phyloP scores from a whole-genome alignment of 1,140 invertebrate genomes.

The Drosophila takahashii region DNA sequence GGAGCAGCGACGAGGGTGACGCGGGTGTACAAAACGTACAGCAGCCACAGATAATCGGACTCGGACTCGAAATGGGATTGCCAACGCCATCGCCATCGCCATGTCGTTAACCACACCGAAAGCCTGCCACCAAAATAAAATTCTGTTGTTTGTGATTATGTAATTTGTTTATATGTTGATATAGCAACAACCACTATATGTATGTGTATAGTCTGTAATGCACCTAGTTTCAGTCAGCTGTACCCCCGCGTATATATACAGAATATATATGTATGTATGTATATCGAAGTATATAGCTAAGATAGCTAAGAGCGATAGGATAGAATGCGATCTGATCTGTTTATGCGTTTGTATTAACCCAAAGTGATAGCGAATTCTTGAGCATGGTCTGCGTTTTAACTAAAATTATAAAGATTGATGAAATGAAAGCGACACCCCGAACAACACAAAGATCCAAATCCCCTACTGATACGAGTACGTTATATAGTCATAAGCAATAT shows the following conservation, averaged over 20 bases:
- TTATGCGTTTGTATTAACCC: slow-evolving; percentile 48
- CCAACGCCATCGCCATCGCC: slow-evolving; percentile 24
- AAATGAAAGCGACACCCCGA: slow-evolving; percentile 6
- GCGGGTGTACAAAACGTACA: slow-evolving; percentile 82
- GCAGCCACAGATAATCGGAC: slow-evolving; percentile 81
- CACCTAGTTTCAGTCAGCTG: slow-evolving; percentile 38
- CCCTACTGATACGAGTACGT: slow-evolving; percentile 76
- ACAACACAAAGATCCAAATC: slow-evolving; percentile 67
- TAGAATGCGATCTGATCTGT: slow-evolving; percentile 13
- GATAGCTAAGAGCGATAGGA: slow-evolving; percentile 16
- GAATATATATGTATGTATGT: slow-evolving; percentile 11
- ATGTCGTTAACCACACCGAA: slow-evolving; percentile 46
- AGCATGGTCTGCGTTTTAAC: slow-evolving; percentile 69
- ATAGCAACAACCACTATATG: slow-evolving; percentile 38
- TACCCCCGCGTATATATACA: slow-evolving; percentile 21
- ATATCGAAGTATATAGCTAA: slow-evolving; percentile 26
- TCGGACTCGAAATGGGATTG: slow-evolving; percentile 4
- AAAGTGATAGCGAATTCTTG: slow-evolving; percentile 76
- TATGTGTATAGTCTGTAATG: slow-evolving; percentile 47
- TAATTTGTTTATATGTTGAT: slow-evolving; percentile 43
- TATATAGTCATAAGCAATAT: slow-evolving; percentile 82
- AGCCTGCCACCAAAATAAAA: slow-evolving; percentile 72
- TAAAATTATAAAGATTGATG: slow-evolving; percentile 16
- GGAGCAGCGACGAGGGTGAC: slow-evolving; percentile 42
- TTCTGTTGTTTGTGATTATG: slow-evolving; percentile 61